Conservation (phyloP, 2,888 invertebrate genomes). For the Drosophila tanythrix region DNA sequence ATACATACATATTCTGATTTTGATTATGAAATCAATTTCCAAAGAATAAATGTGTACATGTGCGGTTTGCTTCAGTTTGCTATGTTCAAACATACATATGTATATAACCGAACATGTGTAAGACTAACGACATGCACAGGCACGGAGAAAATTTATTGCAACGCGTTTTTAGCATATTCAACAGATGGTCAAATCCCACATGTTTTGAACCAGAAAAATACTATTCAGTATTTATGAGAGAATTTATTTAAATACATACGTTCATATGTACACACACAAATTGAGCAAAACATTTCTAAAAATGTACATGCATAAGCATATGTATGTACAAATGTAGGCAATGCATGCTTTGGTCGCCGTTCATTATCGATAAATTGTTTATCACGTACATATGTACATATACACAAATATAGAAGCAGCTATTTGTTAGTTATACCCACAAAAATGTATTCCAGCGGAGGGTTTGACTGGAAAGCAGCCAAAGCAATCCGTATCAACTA, state of each 20-base stretch:
- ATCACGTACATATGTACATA: background rate
- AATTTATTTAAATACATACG: background rate
- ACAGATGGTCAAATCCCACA: conserved; percentile 7
- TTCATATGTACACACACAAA: conserved; percentile 1
- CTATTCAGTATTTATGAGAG: background rate
- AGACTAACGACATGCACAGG: background rate
- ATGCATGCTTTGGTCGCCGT: background rate
- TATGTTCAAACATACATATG: background rate
- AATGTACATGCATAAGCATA: conserved; percentile 1
- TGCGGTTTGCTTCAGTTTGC: background rate
- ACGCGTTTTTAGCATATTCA: background rate
- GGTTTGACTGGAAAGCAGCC: conserved; percentile 9
- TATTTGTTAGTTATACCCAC: background rate
- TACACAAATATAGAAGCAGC: background rate
- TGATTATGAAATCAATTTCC: background rate
- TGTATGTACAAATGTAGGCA: background rate
- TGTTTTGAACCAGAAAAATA: background rate
- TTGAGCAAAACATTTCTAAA: background rate
- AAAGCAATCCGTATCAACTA: conserved; percentile 2
- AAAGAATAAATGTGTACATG: background rate
- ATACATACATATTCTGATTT: background rate
- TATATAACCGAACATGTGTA: background rate
- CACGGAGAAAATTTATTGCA: background rate
- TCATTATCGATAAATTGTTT: background rate
- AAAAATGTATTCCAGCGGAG: conserved; percentile 7